A percentile compares a stretch with the other conserved stretches of the same genome.
Evolutionary conservation across 2,888 invertebrate genomes (phyloP).

Genomic region (Digitonthophagus gazella): DNA sequence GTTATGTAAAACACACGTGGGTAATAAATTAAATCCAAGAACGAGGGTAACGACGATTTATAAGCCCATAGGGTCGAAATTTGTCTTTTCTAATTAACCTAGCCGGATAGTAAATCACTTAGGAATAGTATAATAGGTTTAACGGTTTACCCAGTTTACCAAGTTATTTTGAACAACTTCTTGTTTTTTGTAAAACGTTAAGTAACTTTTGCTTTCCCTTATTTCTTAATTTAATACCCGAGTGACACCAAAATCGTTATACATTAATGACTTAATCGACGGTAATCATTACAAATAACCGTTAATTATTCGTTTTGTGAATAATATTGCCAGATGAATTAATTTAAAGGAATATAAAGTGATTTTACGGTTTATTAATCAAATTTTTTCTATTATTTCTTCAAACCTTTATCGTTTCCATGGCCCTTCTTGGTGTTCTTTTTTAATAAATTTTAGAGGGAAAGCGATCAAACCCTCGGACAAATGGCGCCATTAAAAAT

Average conservation of each 20-base stretch:
- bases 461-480: not conserved
- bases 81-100: conserved; percentile 14
- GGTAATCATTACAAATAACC: too few species aligned
- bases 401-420: not conserved
- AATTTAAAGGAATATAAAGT: too few species aligned
- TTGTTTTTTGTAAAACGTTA: not conserved
- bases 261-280: too few species aligned
- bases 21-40: conserved; percentile 7
- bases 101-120: conserved; percentile 4
- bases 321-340: too few species aligned
- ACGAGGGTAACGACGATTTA: conserved; percentile 9
- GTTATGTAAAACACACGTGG: conserved; percentile 7
- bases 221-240: too few species aligned
- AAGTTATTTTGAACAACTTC: not conserved
- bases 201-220: not conserved
- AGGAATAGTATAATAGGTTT: conserved; percentile 7
- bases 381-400: not conserved
- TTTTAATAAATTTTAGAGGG: not conserved
- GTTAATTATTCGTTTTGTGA: too few species aligned
- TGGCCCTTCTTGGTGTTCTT: not conserved
- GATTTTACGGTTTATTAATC: too few species aligned
- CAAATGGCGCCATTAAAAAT: conserved; percentile 15
- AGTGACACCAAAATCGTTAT: too few species aligned
- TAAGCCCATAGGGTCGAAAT: conserved; percentile 11
- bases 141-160: not conserved